Conservation (phyloP, 2,113 vertebrate genomes). For the Drymodes brunneopygia region DNA sequence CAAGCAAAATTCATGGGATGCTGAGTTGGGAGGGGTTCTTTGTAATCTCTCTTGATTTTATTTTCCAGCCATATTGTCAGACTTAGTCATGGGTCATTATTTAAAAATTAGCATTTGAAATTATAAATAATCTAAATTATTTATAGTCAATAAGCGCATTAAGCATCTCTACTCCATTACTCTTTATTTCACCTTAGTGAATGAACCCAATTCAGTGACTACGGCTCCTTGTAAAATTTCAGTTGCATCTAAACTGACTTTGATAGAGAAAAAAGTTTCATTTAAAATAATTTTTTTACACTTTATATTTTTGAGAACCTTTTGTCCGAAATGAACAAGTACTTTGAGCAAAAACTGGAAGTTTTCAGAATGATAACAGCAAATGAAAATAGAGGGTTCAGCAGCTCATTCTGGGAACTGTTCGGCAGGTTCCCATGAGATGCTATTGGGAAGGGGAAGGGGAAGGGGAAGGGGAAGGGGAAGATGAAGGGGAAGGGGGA, state of each 20-base stretch:
- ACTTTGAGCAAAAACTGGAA: background rate
- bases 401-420: background rate
- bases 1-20: background rate
- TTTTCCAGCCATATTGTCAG: background rate
- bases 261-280: background rate
- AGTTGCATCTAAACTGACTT: background rate
- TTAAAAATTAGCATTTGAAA: background rate
- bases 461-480: background rate
- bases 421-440: background rate
- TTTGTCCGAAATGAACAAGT: background rate
- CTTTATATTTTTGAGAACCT: background rate
- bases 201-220: background rate
- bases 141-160: background rate
- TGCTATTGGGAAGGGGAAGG: background rate
- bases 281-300: background rate
- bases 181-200: background rate
- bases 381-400: background rate
- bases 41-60: background rate
- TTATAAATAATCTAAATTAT: background rate
- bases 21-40: background rate
- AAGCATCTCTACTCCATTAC: background rate
- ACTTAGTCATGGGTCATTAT: background rate
- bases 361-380: background rate
- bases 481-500: background rate
- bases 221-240: background rate